Evolutionary conservation across 2,797 vertebrate species (phyloP).

Genomic region (Sebastiscus albofasciatus): DNA sequence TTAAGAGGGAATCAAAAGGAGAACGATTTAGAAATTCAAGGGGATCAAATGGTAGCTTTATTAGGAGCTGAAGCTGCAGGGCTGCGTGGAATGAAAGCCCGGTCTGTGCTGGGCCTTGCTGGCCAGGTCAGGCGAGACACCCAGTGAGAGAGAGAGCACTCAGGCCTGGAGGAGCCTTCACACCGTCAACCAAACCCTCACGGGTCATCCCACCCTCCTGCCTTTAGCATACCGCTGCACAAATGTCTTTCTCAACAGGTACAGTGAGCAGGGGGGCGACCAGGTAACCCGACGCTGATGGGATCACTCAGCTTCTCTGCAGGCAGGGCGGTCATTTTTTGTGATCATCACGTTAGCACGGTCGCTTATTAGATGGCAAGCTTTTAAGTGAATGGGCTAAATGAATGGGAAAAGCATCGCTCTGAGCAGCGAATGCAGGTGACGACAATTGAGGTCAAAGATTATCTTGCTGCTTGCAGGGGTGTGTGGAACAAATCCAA

Average conservation of each 20-base stretch:
- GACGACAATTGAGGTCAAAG: conserved; percentile 80
- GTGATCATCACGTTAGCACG: conserved; percentile 68
- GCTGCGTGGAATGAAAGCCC: conserved; percentile 91
- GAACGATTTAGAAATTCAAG: conserved; percentile 92
- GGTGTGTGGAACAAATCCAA: conserved; percentile 80
- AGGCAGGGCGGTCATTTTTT: conserved; percentile 67
- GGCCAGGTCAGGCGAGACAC: conserved; percentile 77
- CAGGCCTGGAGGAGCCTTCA: conserved; percentile 77
- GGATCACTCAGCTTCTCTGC: conserved; percentile 72
- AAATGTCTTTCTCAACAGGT: conserved; percentile 78
- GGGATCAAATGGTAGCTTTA: conserved; percentile 98
- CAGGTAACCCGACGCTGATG: conserved; percentile 79
- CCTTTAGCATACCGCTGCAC: conserved; percentile 61
- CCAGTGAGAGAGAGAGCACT: conserved; percentile 72
- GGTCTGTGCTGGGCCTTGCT: conserved; percentile 88
- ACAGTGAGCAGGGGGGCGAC: conserved; percentile 70
- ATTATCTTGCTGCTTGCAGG: conserved; percentile 74
- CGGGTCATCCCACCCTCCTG: conserved; percentile 69
- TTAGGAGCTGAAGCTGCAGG: conserved; percentile 90
- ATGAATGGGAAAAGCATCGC: conserved; percentile 55
- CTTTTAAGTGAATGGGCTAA: conserved; percentile 73
- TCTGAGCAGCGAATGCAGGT: conserved; percentile 65
- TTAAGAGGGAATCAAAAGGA: conserved; percentile 92
- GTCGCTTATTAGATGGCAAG: conserved; percentile 63
- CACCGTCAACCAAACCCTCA: conserved; percentile 73